A percentile compares a stretch with the other conserved stretches of the same genome.
phyloP scores from a whole-genome alignment of 2,113 vertebrate species.

The Callipepla squamata region DNA sequence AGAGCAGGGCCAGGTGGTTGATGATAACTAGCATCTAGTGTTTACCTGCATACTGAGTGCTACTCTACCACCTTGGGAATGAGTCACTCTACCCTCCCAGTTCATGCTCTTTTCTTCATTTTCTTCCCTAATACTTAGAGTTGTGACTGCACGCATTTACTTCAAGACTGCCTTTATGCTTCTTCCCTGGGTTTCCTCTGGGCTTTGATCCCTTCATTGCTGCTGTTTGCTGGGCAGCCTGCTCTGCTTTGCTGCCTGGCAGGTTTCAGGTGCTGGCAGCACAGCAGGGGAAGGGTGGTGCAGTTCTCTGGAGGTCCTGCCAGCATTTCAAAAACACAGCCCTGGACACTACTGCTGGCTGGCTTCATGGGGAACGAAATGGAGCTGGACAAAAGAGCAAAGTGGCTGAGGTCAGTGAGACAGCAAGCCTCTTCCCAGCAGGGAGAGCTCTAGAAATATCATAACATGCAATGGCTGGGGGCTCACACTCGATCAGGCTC shows the following conservation, averaged over 20 bases:
- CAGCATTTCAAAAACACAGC: background rate
- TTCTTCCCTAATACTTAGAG: background rate
- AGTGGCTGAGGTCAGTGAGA: background rate
- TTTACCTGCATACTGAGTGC: background rate
- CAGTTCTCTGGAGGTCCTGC: background rate
- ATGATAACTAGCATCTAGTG: background rate
- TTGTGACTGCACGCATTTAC: background rate
- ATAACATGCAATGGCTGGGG: background rate
- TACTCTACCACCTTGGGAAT: background rate
- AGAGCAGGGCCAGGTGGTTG: background rate
- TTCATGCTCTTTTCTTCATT: background rate
- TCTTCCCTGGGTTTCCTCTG: background rate
- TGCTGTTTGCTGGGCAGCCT: background rate
- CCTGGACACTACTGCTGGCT: background rate
- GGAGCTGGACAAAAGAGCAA: conserved; percentile 15
- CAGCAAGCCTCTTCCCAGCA: background rate
- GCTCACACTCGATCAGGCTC: accelerated
- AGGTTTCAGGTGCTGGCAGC: background rate
- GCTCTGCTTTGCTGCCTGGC: background rate
- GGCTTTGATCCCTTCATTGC: background rate
- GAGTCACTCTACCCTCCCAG: background rate
- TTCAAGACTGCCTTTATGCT: background rate
- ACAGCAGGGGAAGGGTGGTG: accelerated
- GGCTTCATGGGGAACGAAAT: background rate
- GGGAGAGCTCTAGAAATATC: background rate